A percentile compares a stretch with the other conserved stretches of the same genome.
These are phyloP conservation scores for Tetanocera ferruginea DNA, from an alignment of 2,888 invertebrate genomes.

Conservation along the genomic window DNA sequence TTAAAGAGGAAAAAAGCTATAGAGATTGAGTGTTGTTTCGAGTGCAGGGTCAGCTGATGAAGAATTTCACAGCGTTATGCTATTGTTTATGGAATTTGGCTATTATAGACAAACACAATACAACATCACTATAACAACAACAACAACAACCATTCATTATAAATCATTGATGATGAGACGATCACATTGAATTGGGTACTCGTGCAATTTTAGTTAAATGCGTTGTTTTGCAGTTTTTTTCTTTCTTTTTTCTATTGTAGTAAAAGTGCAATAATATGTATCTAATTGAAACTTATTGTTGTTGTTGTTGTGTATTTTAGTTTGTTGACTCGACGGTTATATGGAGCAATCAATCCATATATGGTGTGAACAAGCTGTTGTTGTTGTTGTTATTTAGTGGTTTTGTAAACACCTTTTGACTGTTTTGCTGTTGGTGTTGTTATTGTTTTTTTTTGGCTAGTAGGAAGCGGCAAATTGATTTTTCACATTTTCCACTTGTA, in stretches of 20 bases:
- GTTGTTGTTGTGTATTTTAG: neutral
- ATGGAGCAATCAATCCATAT: conserved; percentile 35
- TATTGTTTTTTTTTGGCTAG: conserved; percentile 9
- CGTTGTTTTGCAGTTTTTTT: neutral
- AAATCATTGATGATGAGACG: conserved; percentile 17
- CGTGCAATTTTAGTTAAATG: conserved; percentile 18
- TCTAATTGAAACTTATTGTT: conserved; percentile 26
- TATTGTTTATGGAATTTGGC: conserved; percentile 21
- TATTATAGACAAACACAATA: neutral
- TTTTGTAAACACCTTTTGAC: neutral
- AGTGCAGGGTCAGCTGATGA: neutral
- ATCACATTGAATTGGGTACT: neutral
- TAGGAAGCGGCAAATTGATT: conserved; percentile 36
- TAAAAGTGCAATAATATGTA: conserved; percentile 29
- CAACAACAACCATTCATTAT: neutral
- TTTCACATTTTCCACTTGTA: conserved; percentile 28
- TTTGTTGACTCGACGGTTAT: neutral
- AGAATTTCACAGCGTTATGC: neutral
- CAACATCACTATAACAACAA: neutral
- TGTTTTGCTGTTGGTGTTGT: conserved; percentile 2
- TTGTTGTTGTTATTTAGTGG: neutral
- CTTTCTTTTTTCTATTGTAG: neutral
- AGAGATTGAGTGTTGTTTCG: neutral
- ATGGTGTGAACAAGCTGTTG: conserved; percentile 1
- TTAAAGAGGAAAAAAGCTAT: conserved; percentile 9